phyloP scores from a whole-genome alignment of 30 jellyfish, hydroid and myxozoan species.

The Haliclystus octoradiatus region DNA sequence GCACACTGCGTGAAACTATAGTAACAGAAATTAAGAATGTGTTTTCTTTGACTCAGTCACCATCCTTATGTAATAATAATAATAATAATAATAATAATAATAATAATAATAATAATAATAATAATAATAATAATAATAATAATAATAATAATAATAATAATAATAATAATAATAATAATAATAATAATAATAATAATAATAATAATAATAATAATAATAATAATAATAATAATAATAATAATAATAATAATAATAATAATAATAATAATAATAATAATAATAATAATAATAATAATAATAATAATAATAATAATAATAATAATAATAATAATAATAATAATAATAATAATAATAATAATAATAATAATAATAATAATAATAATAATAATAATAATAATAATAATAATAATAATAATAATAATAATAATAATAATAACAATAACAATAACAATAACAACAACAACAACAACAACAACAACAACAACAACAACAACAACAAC shows the following conservation, averaged over 20 bases:
- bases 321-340: conserved; percentile 17
- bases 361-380: conserved; percentile 19
- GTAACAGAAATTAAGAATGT: no score
- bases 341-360: conserved; percentile 23
- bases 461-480: no score
- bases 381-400: conserved; percentile 17
- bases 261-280: conserved; percentile 8
- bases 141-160: conserved; percentile 13
- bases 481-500: no score
- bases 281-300: conserved; percentile 17
- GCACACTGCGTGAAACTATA: no score
- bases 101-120: conserved; percentile 15
- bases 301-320: conserved; percentile 8
- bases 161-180: conserved; percentile 9
- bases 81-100: conserved; percentile 15
- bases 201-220: conserved; percentile 1
- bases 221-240: neutral
- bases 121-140: neutral
- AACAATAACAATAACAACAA: no score
- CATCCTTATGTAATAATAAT: no score
- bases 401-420: conserved; percentile 16
- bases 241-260: neutral
- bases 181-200: conserved; percentile 9
- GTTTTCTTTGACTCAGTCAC: no score
- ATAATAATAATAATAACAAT: neutral